A percentile compares a stretch with the other conserved stretches of the same genome.
Evolutionary conservation across 1,140 invertebrate genomes (phyloP).

Genomic region (Olivierus martensii): DNA sequence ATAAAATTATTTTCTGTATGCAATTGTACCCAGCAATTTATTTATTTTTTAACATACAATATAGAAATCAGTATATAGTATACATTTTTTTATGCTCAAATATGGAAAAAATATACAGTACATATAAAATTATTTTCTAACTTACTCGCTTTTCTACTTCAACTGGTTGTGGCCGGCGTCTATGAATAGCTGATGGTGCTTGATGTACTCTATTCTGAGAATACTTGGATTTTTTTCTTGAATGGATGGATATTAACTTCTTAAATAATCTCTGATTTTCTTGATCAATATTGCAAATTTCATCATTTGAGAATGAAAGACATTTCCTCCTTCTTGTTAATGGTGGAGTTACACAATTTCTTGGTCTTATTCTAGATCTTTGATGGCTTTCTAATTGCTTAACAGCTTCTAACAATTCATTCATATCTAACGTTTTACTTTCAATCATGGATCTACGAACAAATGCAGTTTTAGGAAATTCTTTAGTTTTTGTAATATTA

Average conservation of each 20-base stretch:
- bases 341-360: not conserved
- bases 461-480: not conserved
- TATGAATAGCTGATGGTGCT: too few relatives aligned
- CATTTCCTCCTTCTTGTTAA: not conserved
- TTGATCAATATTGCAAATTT: constrained; percentile 2
- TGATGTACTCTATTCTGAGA: too few relatives aligned
- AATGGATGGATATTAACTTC: constrained; percentile 1
- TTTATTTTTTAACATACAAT: too few relatives aligned
- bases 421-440: constrained; percentile 2
- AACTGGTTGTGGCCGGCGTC: too few relatives aligned
- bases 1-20: too few relatives aligned
- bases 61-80: too few relatives aligned
- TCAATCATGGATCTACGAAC: not conserved
- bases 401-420: constrained; percentile 9
- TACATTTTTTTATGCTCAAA: too few relatives aligned
- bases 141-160: too few relatives aligned
- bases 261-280: constrained; percentile 10
- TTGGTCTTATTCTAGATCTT: not conserved
- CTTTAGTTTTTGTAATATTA: not conserved
- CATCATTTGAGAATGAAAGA: constrained; percentile 1
- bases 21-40: too few relatives aligned
- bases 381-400: constrained; percentile 6
- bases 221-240: too few relatives aligned
- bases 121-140: too few relatives aligned
- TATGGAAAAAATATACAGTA: too few relatives aligned